Evolutionary conservation across 1,140 invertebrate genomes (phyloP).

Genomic region (Drosophila insularis): DNA sequence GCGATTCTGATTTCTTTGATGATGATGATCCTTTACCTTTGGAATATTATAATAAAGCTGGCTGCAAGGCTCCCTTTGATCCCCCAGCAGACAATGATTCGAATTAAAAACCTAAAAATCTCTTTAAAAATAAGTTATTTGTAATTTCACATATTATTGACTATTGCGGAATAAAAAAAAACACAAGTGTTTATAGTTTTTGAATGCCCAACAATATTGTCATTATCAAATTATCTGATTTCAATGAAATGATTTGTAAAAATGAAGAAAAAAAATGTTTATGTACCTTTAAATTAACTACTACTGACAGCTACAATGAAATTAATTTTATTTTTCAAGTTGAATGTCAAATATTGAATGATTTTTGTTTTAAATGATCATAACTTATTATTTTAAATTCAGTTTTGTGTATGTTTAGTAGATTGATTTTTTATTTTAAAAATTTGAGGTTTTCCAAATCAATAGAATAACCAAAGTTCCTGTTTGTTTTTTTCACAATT

Average conservation of each 20-base stretch:
- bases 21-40: constrained; percentile 43
- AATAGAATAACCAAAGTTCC: no score
- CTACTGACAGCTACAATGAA: no score
- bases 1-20: constrained; percentile 71
- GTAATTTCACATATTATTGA: not conserved
- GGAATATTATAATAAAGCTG: constrained; percentile 67
- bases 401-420: no score
- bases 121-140: not conserved
- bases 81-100: not conserved
- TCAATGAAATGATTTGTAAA: not conserved
- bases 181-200: not conserved
- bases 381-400: no score
- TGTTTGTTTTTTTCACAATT: no score
- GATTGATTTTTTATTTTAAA: no score
- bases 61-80: constrained; percentile 62
- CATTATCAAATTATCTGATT: not conserved
- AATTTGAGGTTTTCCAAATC: no score
- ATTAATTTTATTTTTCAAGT: no score
- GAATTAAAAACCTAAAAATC: not conserved
- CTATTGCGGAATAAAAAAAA: not conserved
- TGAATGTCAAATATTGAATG: no score
- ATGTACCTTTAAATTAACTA: no score
- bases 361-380: no score
- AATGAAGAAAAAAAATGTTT: no score
- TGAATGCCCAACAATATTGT: not conserved